These are phyloP conservation scores for Mesorhabditis spiculigera DNA, from an alignment of 2,888 invertebrate genomes.

Conservation along the genomic window DNA sequence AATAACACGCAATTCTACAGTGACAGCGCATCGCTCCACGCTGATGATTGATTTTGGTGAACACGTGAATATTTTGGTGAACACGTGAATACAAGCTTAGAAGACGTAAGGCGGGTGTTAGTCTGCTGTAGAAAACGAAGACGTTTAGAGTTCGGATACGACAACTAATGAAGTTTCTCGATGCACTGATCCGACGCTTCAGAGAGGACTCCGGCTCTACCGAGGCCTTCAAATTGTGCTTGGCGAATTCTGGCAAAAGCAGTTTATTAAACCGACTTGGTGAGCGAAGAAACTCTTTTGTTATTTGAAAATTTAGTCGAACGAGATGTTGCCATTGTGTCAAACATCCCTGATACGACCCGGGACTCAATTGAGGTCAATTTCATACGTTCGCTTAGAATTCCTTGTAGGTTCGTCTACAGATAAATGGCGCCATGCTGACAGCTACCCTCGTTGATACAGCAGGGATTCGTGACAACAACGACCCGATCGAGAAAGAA, in stretches of 20 bases:
- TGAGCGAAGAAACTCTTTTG: too few relatives aligned
- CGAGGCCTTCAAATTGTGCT: slow-evolving; percentile 61
- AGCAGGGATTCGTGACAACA: slow-evolving; percentile 71
- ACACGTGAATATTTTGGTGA: slow-evolving; percentile 35
- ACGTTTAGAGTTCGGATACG: background rate
- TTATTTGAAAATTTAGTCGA: too few relatives aligned
- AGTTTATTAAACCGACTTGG: slow-evolving; percentile 76
- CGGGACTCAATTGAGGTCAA: slow-evolving; percentile 73
- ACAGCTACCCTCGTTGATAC: slow-evolving; percentile 79
- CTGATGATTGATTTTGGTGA: slow-evolving; percentile 36
- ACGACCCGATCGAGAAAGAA: slow-evolving; percentile 73
- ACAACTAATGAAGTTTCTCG: slow-evolving; percentile 12
- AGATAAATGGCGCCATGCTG: slow-evolving; percentile 76
- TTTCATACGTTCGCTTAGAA: background rate
- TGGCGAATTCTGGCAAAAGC: slow-evolving; percentile 85
- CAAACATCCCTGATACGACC: slow-evolving; percentile 79
- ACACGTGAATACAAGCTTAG: slow-evolving; percentile 35
- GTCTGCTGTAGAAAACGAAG: background rate
- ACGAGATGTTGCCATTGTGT: too few relatives aligned
- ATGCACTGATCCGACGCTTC: slow-evolving; percentile 19
- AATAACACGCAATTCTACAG: slow-evolving; percentile 55
- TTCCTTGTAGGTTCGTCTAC: slow-evolving; percentile 65
- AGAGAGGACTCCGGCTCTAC: slow-evolving; percentile 22
- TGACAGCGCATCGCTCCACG: slow-evolving; percentile 77
- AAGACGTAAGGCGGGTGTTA: slow-evolving; percentile 23